Evolutionary conservation across 2,113 vertebrate species (phyloP).

Genomic region (Marmota flaviventris): DNA sequence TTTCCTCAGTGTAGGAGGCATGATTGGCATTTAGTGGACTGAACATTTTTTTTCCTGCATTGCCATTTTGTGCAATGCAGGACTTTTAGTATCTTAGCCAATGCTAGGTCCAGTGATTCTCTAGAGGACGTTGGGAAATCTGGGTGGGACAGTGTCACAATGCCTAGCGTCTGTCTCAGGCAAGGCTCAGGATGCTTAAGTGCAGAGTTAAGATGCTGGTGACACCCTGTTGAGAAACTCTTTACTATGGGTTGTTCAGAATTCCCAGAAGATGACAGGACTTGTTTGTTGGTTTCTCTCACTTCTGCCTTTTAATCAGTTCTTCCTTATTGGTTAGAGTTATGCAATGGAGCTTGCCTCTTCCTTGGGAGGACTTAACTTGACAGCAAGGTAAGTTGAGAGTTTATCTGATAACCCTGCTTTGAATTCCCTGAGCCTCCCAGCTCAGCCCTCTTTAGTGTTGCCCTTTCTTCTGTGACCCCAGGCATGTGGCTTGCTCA

Average conservation of each 20-base stretch:
- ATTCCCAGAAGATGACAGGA: neutral
- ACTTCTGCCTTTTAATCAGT: slow-evolving; percentile 16
- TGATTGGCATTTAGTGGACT: neutral
- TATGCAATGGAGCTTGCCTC: neutral
- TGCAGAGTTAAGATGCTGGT: neutral
- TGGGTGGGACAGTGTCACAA: neutral
- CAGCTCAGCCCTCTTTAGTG: neutral
- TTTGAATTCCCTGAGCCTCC: neutral
- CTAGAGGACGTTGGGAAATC: neutral
- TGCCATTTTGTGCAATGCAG: slow-evolving; percentile 25
- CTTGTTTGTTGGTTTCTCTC: neutral
- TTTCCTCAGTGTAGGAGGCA: neutral
- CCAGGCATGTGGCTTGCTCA: neutral
- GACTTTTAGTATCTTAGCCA: neutral
- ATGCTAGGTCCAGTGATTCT: neutral
- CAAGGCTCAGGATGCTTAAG: neutral
- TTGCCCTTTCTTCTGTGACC: neutral
- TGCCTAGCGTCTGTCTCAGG: slow-evolving; percentile 27
- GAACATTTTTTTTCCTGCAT: neutral
- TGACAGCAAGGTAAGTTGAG: neutral
- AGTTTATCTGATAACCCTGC: neutral
- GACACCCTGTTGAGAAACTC: slow-evolving; percentile 12
- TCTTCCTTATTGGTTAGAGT: slow-evolving; percentile 51
- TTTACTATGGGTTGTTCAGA: neutral
- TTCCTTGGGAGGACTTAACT: slow-evolving; percentile 33